These are phyloP conservation scores for Rhopalosiphum maidis DNA, from an alignment of 1,140 invertebrate species.

Conservation along the genomic window DNA sequence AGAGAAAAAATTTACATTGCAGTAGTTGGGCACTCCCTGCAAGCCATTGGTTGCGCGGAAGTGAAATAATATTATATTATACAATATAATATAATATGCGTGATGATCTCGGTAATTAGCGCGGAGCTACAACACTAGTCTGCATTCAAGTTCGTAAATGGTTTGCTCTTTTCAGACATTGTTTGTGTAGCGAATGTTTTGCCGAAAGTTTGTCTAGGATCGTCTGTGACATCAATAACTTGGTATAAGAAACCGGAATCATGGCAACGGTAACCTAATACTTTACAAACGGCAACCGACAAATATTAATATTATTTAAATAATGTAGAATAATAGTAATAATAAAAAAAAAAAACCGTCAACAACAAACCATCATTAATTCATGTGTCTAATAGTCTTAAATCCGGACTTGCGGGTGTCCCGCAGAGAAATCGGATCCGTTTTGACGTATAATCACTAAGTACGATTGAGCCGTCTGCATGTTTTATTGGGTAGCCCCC, in stretches of 20 bases:
- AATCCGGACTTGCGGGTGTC: background rate
- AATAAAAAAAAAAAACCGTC: background rate
- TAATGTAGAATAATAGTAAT: background rate
- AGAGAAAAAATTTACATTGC: too few relatives aligned
- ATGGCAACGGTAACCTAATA: background rate
- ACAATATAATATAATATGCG: too few relatives aligned
- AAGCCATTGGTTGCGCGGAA: too few relatives aligned
- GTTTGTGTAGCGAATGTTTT: background rate
- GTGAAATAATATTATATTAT: too few relatives aligned
- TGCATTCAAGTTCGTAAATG: too few relatives aligned
- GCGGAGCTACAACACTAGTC: too few relatives aligned
- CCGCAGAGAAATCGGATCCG: constrained; percentile 47
- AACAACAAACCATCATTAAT: constrained; percentile 31
- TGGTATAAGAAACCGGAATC: background rate
- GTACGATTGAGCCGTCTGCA: constrained; percentile 35
- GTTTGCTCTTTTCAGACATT: too few relatives aligned
- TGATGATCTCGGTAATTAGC: background rate
- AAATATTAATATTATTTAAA: constrained; percentile 34
- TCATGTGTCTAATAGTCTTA: constrained; percentile 30
- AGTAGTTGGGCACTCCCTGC: too few relatives aligned
- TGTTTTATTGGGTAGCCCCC: background rate
- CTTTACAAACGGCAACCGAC: constrained; percentile 28
- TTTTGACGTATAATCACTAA: background rate
- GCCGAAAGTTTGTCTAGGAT: background rate
- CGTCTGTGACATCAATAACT: background rate